phyloP scores from a whole-genome alignment of 2,113 vertebrate species.

The Chloebia gouldiae region DNA sequence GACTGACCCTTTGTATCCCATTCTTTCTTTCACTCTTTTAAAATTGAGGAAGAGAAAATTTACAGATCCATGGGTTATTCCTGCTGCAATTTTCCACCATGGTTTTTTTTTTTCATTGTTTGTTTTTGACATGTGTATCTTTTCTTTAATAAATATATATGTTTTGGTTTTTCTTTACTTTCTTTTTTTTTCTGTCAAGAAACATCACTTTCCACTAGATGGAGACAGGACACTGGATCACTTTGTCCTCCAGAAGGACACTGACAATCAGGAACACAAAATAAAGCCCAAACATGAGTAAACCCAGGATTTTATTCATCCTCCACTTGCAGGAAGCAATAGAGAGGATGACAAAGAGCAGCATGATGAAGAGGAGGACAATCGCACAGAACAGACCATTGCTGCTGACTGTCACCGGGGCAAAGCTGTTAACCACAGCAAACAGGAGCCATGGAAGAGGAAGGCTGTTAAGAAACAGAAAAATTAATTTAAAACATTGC shows the following conservation, averaged over 20 bases:
- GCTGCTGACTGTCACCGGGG: conserved; percentile 87
- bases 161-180: too few relatives aligned
- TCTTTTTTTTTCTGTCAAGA: not conserved
- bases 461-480: conserved; percentile 75
- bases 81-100: not conserved
- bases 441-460: conserved; percentile 92
- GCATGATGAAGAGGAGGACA: conserved; percentile 96
- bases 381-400: conserved; percentile 96
- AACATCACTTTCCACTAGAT: conserved; percentile 74
- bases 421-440: conserved; percentile 73
- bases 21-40: not conserved
- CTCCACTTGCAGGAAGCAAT: conserved; percentile 94
- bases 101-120: not conserved
- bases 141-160: not conserved
- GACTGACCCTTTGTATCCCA: not conserved
- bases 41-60: not conserved
- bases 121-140: not conserved
- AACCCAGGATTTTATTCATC: conserved; percentile 94
- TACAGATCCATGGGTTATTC: not conserved
- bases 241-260: conserved; percentile 91
- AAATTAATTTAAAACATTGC: not conserved
- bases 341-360: conserved; percentile 93
- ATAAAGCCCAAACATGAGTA: conserved; percentile 93
- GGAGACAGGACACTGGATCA: conserved; percentile 87
- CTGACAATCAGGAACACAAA: conserved; percentile 92